phyloP scores from a whole-genome alignment of 2,797 vertebrate species.

The Lacerta bilineata region DNA sequence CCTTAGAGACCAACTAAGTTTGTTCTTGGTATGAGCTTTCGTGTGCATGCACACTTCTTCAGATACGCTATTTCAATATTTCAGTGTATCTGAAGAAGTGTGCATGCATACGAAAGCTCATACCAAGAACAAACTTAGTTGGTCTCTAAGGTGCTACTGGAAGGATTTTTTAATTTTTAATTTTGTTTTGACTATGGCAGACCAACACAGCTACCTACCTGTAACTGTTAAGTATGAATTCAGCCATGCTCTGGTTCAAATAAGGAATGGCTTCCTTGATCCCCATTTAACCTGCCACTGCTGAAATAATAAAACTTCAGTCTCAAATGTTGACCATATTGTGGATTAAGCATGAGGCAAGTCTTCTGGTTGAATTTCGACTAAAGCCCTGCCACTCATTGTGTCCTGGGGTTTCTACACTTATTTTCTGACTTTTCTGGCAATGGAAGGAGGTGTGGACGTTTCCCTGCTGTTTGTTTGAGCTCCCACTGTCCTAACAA shows the following conservation, averaged over 20 bases:
- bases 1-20: too few species aligned
- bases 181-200: too few species aligned
- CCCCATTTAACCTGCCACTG: background rate
- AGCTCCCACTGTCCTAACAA: background rate
- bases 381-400: background rate
- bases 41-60: too few species aligned
- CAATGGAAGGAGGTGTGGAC: background rate
- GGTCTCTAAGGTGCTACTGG: too few species aligned
- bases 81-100: too few species aligned
- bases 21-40: too few species aligned
- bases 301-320: slow-evolving; percentile 24
- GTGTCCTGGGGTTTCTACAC: background rate
- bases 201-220: too few species aligned
- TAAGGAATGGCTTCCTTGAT: background rate
- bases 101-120: too few species aligned
- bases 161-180: too few species aligned
- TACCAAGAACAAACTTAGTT: too few species aligned
- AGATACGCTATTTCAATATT: too few species aligned
- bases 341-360: background rate
- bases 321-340: background rate
- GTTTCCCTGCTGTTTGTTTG: background rate
- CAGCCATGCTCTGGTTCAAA: background rate
- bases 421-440: background rate
- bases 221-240: background rate
- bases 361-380: slow-evolving; percentile 16